These are phyloP conservation scores for Azemiops feae DNA, from an alignment of 2,113 vertebrate genomes.

Conservation along the genomic window DNA sequence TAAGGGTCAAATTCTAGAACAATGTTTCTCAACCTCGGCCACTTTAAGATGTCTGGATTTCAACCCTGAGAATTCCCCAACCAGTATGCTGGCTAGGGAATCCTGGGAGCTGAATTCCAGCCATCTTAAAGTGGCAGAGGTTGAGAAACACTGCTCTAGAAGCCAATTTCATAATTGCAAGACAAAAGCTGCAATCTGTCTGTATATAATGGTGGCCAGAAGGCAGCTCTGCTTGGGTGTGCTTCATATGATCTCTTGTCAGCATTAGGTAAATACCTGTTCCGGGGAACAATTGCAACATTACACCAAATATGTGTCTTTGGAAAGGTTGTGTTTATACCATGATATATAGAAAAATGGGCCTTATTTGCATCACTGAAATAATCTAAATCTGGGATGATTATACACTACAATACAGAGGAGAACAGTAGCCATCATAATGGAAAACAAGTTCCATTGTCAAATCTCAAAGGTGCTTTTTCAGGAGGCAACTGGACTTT, in stretches of 20 bases:
- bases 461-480: too few relatives aligned
- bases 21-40: too few relatives aligned
- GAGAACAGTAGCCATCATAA: neutral
- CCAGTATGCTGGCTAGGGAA: too few relatives aligned
- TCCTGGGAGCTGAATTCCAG: too few relatives aligned
- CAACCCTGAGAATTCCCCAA: too few relatives aligned
- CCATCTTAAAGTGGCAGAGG: too few relatives aligned
- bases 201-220: neutral
- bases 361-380: neutral
- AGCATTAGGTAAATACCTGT: neutral
- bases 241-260: neutral
- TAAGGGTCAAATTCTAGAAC: neutral
- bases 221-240: too few relatives aligned
- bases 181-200: neutral
- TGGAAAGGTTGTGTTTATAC: neutral
- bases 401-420: neutral
- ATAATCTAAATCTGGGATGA: too few relatives aligned
- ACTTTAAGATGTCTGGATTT: too few relatives aligned
- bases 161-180: neutral
- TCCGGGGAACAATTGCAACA: neutral
- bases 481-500: too few relatives aligned
- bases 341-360: neutral
- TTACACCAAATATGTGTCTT: neutral
- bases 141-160: neutral
- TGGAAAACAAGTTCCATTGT: neutral